A percentile compares a stretch with the other conserved stretches of the same genome.
Evolutionary conservation across 2,797 vertebrate species (phyloP).

Genomic region (Argya squamiceps): DNA sequence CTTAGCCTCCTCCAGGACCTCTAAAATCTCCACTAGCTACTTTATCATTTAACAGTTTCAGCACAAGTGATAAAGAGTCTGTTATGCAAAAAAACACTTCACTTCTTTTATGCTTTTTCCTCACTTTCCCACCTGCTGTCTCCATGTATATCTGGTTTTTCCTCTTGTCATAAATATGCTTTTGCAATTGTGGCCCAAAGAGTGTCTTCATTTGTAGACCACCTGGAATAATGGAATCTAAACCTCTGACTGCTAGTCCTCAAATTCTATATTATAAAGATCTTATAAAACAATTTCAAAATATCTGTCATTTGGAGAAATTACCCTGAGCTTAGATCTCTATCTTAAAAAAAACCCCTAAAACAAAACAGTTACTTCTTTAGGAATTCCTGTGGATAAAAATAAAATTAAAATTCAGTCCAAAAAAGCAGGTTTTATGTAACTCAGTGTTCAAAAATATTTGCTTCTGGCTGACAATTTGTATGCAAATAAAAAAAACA

Average conservation of each 20-base stretch:
- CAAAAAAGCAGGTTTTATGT: not conserved
- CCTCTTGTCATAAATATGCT: not conserved
- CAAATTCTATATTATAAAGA: not conserved
- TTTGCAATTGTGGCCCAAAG: not conserved
- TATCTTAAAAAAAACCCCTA: not conserved
- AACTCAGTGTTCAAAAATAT: constrained; percentile 25
- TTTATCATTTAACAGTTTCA: not conserved
- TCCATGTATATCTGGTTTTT: not conserved
- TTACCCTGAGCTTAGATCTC: not conserved
- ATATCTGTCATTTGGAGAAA: not conserved
- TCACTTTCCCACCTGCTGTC: not conserved
- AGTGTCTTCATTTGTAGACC: not conserved
- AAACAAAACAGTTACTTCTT: not conserved
- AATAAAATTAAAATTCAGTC: not conserved
- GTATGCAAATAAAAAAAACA: constrained; percentile 52
- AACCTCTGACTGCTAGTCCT: not conserved
- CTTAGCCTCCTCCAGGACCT: not conserved
- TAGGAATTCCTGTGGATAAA: not conserved
- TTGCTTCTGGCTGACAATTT: constrained; percentile 52
- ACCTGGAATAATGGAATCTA: not conserved
- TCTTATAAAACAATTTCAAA: not conserved
- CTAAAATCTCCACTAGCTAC: not conserved
- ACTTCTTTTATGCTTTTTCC: not conserved
- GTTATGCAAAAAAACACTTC: fast-evolving
- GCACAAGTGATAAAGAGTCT: not conserved